phyloP scores from a whole-genome alignment of 35 echinoderm and acorn worm species.

The Holothuria glaberrima region DNA sequence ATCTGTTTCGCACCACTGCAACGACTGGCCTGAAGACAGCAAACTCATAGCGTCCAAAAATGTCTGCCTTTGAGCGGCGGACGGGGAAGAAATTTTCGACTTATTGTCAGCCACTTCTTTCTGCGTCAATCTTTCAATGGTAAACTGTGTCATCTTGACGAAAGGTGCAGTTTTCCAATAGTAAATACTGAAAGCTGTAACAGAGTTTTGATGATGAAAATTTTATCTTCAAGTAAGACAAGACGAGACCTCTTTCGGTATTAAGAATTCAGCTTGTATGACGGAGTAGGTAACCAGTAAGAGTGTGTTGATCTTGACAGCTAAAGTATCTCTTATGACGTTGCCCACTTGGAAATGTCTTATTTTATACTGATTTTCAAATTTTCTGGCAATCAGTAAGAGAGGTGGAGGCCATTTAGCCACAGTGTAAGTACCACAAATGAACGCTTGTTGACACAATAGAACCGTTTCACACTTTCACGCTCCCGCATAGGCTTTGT shows the following conservation, averaged over 20 bases:
- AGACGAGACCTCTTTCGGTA: background rate
- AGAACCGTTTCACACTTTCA: constrained; percentile 29
- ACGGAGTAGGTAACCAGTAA: too few relatives aligned
- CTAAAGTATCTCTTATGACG: too few relatives aligned
- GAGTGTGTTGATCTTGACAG: background rate
- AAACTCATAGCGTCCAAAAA: constrained; percentile 43
- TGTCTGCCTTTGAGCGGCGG: background rate
- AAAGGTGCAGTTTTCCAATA: background rate
- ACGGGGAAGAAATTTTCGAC: constrained; percentile 8
- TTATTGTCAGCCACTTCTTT: constrained; percentile 29
- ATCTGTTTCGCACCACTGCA: background rate
- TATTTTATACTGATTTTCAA: too few relatives aligned
- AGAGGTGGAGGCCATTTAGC: background rate
- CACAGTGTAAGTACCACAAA: background rate
- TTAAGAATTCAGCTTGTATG: background rate
- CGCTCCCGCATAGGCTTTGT: background rate
- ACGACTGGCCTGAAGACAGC: background rate
- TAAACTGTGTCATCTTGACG: constrained; percentile 76
- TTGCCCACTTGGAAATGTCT: too few relatives aligned
- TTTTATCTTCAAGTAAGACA: background rate
- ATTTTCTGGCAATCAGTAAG: too few relatives aligned
- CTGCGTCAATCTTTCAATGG: constrained; percentile 74
- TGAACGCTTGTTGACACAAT: constrained; percentile 29
- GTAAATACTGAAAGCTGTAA: background rate
- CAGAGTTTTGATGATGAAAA: background rate